These are phyloP conservation scores for Luperina nickerlii DNA, from an alignment of 2,888 invertebrate genomes.

Conservation along the genomic window DNA sequence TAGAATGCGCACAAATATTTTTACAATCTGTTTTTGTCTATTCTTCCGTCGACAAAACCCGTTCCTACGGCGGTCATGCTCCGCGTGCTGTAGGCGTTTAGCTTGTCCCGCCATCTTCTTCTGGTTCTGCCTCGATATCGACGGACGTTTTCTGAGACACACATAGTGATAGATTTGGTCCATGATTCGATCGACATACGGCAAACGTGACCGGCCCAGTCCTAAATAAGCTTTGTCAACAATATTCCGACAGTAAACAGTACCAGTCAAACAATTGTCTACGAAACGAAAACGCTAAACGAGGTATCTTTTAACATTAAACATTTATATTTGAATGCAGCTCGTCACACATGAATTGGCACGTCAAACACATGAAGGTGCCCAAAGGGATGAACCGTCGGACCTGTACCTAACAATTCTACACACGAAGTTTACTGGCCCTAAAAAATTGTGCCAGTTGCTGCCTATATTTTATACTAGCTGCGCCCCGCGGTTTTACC, in stretches of 20 bases:
- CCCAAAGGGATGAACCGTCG: conserved; percentile 63
- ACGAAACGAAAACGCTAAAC: conserved; percentile 28
- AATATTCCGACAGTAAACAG: conserved; percentile 13
- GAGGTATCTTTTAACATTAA: conserved; percentile 31
- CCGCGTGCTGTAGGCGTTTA: background rate
- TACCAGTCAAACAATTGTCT: conserved; percentile 30
- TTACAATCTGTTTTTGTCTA: too few relatives aligned
- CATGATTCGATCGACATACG: background rate
- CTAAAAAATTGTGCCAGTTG: conserved; percentile 81
- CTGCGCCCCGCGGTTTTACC: too few relatives aligned
- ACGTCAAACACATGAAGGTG: conserved; percentile 60
- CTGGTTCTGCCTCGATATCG: too few relatives aligned
- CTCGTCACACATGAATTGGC: conserved; percentile 61
- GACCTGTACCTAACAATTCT: conserved; percentile 74
- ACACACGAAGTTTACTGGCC: conserved; percentile 79
- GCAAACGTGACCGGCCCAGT: background rate
- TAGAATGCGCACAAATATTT: too few relatives aligned
- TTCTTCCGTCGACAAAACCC: too few relatives aligned
- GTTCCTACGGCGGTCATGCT: too few relatives aligned
- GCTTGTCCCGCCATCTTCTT: background rate
- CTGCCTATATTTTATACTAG: conserved; percentile 76
- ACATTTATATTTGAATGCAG: conserved; percentile 51
- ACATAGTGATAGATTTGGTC: background rate
- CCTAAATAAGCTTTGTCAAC: background rate
- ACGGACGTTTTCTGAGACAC: too few relatives aligned